Percentiles rank a stretch among this genome's conserved stretches.
Evolutionary conservation across 1,140 invertebrate species (phyloP).

Genomic region (Rhagoletis zephyria): DNA sequence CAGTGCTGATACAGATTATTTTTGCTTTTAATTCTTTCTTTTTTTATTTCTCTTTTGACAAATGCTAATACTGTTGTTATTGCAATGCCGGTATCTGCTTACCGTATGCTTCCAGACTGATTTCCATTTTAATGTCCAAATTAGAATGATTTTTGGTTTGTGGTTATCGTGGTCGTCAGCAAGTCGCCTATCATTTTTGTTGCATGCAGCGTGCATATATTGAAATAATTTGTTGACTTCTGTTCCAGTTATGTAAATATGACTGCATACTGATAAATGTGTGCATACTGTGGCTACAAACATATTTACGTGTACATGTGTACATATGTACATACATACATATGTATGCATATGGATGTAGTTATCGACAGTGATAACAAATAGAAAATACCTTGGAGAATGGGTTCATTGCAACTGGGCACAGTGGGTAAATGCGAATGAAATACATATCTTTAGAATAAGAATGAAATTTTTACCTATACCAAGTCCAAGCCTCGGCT

Average conservation of each 20-base stretch:
- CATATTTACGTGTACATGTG: not conserved
- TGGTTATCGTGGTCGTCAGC: not conserved
- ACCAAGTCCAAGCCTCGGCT: no score
- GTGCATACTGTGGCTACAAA: not conserved
- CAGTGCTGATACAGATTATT: not conserved
- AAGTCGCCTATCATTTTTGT: not conserved
- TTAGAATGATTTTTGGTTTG: not conserved
- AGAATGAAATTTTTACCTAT: no score
- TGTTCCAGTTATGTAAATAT: not conserved
- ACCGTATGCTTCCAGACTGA: not conserved
- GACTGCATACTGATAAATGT: not conserved
- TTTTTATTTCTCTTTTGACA: not conserved
- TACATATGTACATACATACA: no score
- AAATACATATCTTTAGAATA: no score
- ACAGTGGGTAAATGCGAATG: not conserved
- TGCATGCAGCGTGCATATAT: not conserved
- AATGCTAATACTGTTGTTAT: slow-evolving; percentile 9
- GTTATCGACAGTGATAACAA: slow-evolving; percentile 21
- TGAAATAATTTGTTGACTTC: slow-evolving; percentile 22
- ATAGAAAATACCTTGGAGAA: not conserved
- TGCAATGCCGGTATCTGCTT: not conserved
- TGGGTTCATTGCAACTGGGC: not conserved
- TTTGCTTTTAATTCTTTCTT: not conserved
- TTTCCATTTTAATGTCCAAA: slow-evolving; percentile 35
- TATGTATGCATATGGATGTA: not conserved